Conservation (phyloP, 2,797 vertebrate species). For the Darevskia mixta region DNA sequence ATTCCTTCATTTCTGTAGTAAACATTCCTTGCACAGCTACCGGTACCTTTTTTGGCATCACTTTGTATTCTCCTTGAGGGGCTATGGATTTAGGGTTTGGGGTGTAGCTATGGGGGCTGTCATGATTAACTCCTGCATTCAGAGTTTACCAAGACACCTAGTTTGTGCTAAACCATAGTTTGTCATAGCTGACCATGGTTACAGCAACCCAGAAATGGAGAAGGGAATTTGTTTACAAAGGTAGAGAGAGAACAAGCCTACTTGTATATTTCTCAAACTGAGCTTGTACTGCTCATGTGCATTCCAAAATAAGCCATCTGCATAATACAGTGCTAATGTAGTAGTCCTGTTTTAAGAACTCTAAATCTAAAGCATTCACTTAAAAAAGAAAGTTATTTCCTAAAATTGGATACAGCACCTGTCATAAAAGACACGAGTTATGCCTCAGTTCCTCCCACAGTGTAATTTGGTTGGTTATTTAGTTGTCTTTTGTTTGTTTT, state of each 20-base stretch:
- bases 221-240: neutral
- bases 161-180: neutral
- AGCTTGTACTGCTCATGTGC: conserved; percentile 24
- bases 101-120: no score
- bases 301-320: neutral
- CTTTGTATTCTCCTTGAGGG: no score
- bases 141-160: no score
- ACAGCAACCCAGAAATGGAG: neutral
- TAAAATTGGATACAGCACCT: neutral
- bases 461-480: neutral
- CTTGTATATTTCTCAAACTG: neutral
- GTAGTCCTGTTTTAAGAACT: neutral
- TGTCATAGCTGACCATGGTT: neutral
- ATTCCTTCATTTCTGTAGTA: no score
- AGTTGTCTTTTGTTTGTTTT: neutral
- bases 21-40: no score
- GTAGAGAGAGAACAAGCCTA: neutral
- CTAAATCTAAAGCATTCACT: neutral
- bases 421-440: neutral
- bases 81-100: no score
- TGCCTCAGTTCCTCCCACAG: neutral
- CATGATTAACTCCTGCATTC: no score
- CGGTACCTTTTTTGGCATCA: no score
- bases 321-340: neutral
- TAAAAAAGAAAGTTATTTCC: neutral